phyloP scores from a whole-genome alignment of 2,797 vertebrate species.

The Crocidura indochinensis region DNA sequence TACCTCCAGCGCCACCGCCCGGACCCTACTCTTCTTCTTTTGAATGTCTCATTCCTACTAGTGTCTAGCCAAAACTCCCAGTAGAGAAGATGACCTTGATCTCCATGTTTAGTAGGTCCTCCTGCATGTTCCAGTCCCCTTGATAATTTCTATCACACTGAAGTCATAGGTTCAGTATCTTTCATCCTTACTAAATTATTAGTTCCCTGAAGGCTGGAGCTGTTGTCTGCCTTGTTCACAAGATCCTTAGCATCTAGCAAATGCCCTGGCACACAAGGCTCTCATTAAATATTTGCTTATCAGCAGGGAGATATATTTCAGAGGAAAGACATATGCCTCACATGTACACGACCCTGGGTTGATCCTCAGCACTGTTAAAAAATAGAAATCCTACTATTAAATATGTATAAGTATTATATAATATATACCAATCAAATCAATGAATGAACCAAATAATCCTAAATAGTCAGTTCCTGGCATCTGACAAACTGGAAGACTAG shows the following conservation, averaged over 20 bases:
- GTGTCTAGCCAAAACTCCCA: slow-evolving; percentile 9
- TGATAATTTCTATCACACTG: slow-evolving; percentile 33
- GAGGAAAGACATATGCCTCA: no score
- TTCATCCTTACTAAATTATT: slow-evolving; percentile 43
- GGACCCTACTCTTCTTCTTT: no score
- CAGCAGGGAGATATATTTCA: no score
- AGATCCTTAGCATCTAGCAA: slow-evolving; percentile 53
- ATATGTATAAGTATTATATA: no score
- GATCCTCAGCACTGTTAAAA: no score
- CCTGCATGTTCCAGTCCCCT: not conserved
- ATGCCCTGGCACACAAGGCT: slow-evolving; percentile 12
- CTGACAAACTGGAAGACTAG: not conserved
- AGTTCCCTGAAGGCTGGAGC: slow-evolving; percentile 5
- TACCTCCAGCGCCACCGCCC: no score
- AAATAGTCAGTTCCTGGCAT: slow-evolving; percentile 54
- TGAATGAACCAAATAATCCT: slow-evolving; percentile 57
- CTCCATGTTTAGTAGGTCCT: not conserved
- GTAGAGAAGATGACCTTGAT: slow-evolving; percentile 26
- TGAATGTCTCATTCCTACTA: slow-evolving; percentile 7
- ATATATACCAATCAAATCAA: slow-evolving; percentile 3
- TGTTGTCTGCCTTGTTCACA: slow-evolving; percentile 31
- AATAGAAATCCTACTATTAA: no score
- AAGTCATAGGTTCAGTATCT: slow-evolving; percentile 12
- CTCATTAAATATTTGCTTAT: slow-evolving; percentile 50
- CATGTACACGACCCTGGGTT: no score